Conservation (phyloP, 2,797 vertebrate genomes). For the Pempheris klunzingeri region DNA sequence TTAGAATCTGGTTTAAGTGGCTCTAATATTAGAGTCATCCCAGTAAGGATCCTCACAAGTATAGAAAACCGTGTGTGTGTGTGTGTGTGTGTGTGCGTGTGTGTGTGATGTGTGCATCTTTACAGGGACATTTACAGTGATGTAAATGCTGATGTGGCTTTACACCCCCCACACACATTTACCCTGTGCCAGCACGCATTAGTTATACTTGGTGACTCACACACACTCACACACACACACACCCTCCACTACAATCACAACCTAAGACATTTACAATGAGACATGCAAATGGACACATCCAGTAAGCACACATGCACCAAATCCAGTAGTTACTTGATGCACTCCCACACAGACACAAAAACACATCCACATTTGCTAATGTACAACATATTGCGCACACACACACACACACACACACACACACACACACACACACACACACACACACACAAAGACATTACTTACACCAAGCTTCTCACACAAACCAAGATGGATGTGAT, state of each 20-base stretch:
- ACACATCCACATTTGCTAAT: conserved; percentile 22
- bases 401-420: conserved; percentile 19
- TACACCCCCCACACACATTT: conserved; percentile 35
- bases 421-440: conserved; percentile 5
- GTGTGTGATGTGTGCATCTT: conserved; percentile 25
- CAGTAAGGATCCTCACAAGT: not conserved
- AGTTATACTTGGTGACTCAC: conserved; percentile 44
- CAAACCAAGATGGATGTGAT: conserved; percentile 59
- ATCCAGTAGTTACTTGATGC: conserved; percentile 21
- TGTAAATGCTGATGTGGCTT: conserved; percentile 63
- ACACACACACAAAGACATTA: conserved; percentile 35
- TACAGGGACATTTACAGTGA: conserved; percentile 32
- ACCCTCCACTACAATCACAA: too few species aligned
- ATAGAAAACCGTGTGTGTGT: not conserved
- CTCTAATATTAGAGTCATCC: too few species aligned
- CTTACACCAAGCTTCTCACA: conserved; percentile 40
- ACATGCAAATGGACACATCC: conserved; percentile 38
- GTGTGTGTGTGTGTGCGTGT: not conserved
- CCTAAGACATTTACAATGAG: conserved; percentile 27
- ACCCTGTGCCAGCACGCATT: conserved; percentile 51
- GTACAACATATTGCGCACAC: conserved; percentile 6
- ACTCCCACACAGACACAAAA: conserved; percentile 5
- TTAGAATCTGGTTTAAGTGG: too few species aligned
- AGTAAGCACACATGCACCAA: not conserved
- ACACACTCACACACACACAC: conserved; percentile 10